Base-by-base conservation (phyloP, 92 coral and sea anemone genomes). In the Virgularia gustaviana region DNA sequence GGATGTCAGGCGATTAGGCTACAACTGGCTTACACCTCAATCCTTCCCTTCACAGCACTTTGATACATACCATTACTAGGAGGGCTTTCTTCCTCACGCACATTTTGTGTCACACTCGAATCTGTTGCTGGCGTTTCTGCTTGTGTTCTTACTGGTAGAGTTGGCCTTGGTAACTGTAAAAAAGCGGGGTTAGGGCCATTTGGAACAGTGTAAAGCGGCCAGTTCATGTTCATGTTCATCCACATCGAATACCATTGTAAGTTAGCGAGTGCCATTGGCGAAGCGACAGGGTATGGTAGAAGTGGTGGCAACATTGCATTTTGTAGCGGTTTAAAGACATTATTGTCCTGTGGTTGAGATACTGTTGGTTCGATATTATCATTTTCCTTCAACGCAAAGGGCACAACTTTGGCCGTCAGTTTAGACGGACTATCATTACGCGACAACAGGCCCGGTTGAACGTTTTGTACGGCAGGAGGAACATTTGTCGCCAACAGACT, bases 321-420 rank as follows among this genome's bases (percentile, higher is more conserved):
- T n/a, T 19, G 45, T 44, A 24, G 61, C 51, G 31, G 60, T 49
- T 68, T 68, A 28, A 47, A 44, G 75, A 29, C 37, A 36, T 15
- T 49, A 31, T 51, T 68, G 20, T 49, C 75, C 60, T 35, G 75
- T n/a, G n/a, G n/a, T 30, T 61, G 75, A 49, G 75, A 61, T 44
- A 16, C 23, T 15, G 15, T 68, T 49, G 61, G 51, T 68, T 68
- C 75, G 60, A 68, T 68, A 35, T 36, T 42, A 32, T 68, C 75
- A 68, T 68, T 68, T 61, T 68, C 75, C 45, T 38, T 68, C 36
- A 68, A 39, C 51, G 47, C 75, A 38, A 68, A 68, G 47, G 75
- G 75, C 36, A 47, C 60, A 2, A 68, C 75, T 55, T 68, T 68
- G 35, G 75, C 75, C 6, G 75, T 47, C 4, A 51, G 49, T 68